Conservation (phyloP, 2,113 vertebrate genomes). For the Eurypyga helias region DNA sequence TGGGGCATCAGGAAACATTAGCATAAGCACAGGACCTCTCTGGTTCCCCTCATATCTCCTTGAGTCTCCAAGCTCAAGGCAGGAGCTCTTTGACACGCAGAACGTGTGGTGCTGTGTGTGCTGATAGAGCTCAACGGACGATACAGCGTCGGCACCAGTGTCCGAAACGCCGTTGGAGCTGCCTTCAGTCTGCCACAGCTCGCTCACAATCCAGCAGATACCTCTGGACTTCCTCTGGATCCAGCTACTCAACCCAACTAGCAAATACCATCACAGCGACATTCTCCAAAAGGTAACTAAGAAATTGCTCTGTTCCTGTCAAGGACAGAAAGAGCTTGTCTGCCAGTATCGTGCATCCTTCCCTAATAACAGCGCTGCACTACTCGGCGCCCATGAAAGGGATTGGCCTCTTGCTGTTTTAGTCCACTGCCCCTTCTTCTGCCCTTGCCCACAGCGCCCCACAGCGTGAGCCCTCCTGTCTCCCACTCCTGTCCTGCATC, state of each 20-base stretch:
- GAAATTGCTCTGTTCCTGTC: not conserved
- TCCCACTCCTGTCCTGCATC: not conserved
- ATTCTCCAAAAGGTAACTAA: not conserved
- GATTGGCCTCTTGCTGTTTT: not conserved
- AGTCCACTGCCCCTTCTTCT: not conserved
- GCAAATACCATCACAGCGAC: not conserved
- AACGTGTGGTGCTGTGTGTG: not conserved
- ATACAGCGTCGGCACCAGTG: not conserved
- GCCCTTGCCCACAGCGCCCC: not conserved
- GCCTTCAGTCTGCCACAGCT: not conserved
- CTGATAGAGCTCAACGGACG: not conserved
- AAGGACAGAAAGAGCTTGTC: not conserved
- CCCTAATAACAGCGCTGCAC: not conserved
- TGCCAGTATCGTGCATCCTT: not conserved
- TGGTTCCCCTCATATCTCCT: not conserved
- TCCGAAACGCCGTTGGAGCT: not conserved
- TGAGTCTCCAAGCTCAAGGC: not conserved
- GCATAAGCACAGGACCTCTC: not conserved
- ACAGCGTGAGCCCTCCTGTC: not conserved
- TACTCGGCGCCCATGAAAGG: not conserved
- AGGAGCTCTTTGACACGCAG: not conserved
- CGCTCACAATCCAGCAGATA: not conserved
- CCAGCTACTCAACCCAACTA: not conserved
- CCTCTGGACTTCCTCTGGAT: not conserved
- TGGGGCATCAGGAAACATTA: rapidly evolving